Evolutionary conservation across 2,113 vertebrate genomes (phyloP), one percentile per base, ranked within the genome.

Genomic region (Galbula dea): DNA sequence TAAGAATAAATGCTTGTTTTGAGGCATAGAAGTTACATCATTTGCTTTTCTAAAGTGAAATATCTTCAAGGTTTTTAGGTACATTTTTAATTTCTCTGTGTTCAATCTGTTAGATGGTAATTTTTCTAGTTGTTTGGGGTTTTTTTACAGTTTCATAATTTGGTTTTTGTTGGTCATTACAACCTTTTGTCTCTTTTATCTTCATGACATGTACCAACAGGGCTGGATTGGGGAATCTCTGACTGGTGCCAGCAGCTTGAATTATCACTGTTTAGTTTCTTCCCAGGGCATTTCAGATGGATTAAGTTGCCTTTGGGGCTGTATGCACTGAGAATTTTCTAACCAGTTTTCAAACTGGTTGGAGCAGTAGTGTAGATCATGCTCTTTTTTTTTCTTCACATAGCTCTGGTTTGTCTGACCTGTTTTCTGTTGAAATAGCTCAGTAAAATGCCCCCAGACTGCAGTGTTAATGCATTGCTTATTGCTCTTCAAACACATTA

Each of bases 251-350:
- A 92, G 39, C 54, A 89, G 17, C 77, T 89, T 62, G 39, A 84
- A 59, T 79, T n/a, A 73, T 46, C 45, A 36, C 14, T 39, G 27
- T 66, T 89, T 69, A 69, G 71, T 90, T 92, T 79, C 59, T 80
- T 90, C 41, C 58, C 24, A 41, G 59, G 54, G 48, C 48, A 43
- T 68, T 68, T 80, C 59, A 87, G 61, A 59, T 80, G 43, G 30
- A 74, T 94, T 83, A 94, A 73, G 55, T 91, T 95, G 75, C 91
- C 91, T 83, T 71, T 74, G 63, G 77, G 87, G 51, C 46, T 96
- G 34, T 71, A 19, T 41, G 26, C 41, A 36, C 14, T 46, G 45
- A 89, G 66, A 84, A 55, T 83, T 89, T 77, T 79, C 34, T 55
- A 87, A 92, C 78, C 68, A 87, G 84, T 91, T 92, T 71, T 85